phyloP scores from a whole-genome alignment of 2,113 vertebrate species.

The Bolborhynchus lineola region DNA sequence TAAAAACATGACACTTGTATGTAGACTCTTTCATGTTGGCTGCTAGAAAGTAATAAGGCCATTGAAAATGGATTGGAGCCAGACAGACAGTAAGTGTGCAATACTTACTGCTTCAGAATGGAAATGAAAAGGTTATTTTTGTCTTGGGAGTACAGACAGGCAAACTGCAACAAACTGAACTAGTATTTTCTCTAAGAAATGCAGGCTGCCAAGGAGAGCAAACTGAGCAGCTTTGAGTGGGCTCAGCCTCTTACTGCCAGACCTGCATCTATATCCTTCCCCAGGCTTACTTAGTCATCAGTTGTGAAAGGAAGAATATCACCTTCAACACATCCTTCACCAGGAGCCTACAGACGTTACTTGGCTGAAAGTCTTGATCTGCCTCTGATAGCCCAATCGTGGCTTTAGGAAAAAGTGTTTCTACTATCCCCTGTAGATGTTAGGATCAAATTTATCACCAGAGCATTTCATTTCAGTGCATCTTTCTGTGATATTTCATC shows the following conservation, averaged over 20 bases:
- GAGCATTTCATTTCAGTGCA: not conserved
- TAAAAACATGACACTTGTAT: not conserved
- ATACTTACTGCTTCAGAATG: not conserved
- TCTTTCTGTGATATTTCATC: not conserved
- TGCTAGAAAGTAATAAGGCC: not conserved
- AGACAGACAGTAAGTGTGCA: fast-evolving
- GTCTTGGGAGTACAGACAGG: not conserved
- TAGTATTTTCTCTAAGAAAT: not conserved
- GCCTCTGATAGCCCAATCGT: not conserved
- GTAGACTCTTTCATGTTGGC: not conserved
- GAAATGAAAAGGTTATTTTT: not conserved
- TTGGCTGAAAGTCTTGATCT: not conserved
- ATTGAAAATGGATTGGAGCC: not conserved
- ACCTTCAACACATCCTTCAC: not conserved
- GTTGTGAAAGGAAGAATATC: not conserved
- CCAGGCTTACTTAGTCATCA: not conserved
- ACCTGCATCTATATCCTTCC: not conserved
- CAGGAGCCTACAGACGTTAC: not conserved
- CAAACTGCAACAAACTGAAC: not conserved
- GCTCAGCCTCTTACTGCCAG: not conserved
- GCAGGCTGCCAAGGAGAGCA: not conserved
- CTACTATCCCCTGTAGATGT: not conserved
- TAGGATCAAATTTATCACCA: not conserved
- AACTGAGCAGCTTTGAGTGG: not conserved
- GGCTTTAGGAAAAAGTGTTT: not conserved